Percentiles rank a stretch among this genome's conserved stretches.
Conservation (phyloP, 2,113 vertebrate species). For the Gopherus evgoodei region DNA sequence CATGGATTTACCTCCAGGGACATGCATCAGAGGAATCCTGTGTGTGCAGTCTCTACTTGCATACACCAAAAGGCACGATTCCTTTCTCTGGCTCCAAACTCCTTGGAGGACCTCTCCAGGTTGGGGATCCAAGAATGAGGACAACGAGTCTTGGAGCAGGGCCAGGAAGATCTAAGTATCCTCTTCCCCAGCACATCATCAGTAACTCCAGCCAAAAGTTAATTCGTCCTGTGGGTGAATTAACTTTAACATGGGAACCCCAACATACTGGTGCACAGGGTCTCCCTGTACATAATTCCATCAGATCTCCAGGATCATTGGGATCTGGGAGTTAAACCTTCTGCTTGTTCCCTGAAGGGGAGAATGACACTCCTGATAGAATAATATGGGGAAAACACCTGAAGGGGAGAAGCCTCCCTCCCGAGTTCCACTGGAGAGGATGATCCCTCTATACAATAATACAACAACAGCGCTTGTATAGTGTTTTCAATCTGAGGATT, state of each 20-base stretch:
- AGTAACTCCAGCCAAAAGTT: constrained; percentile 39
- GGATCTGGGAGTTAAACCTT: background rate
- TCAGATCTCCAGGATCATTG: background rate
- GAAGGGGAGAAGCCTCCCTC: background rate
- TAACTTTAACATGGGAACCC: background rate
- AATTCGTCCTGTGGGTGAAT: constrained; percentile 5
- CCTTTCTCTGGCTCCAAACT: constrained; percentile 6
- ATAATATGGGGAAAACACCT: background rate
- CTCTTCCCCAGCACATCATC: constrained; percentile 18
- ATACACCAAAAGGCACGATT: background rate
- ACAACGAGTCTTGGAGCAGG: constrained; percentile 39
- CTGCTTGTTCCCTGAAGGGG: too few relatives aligned
- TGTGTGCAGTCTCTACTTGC: background rate
- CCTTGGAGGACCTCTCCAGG: background rate
- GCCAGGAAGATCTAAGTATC: constrained; percentile 39
- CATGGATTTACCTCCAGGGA: background rate
- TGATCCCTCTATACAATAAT: background rate
- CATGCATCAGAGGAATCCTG: background rate
- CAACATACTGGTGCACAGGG: background rate
- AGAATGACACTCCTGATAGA: background rate
- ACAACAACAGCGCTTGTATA: too few relatives aligned
- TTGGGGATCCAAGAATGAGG: constrained; percentile 48
- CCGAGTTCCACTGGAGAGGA: background rate
- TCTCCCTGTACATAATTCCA: too few relatives aligned
- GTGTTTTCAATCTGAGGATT: background rate